Conservation (phyloP, 35 echinoderm and acorn worm genomes). For the Amphiura filiformis region DNA sequence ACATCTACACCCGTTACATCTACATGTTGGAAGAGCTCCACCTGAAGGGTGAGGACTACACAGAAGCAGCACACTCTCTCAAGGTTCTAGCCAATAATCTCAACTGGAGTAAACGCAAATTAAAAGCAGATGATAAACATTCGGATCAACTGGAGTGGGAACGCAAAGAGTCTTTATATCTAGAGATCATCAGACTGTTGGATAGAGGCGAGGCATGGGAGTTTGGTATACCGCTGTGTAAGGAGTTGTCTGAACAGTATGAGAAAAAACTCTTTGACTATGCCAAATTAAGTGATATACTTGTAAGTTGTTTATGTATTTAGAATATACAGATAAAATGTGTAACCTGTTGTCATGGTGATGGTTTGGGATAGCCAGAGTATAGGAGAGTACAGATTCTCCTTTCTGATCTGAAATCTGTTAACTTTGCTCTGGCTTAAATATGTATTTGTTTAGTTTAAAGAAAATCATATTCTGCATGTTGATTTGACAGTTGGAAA, state of each 20-base stretch:
- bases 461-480: no score
- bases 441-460: no score
- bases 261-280: constrained; percentile 92
- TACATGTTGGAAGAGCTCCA: constrained; percentile 84
- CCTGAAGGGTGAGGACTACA: constrained; percentile 61
- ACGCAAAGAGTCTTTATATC: constrained; percentile 75
- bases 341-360: no score
- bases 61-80: constrained; percentile 79
- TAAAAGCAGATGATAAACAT: constrained; percentile 38
- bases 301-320: constrained; percentile 55
- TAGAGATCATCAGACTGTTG: constrained; percentile 76
- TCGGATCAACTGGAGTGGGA: constrained; percentile 52
- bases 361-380: no score
- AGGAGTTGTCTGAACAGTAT: constrained; percentile 83
- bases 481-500: no score
- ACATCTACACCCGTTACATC: constrained; percentile 87
- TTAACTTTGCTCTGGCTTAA: no score
- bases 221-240: constrained; percentile 85
- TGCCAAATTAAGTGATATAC: constrained; percentile 65
- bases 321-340: no score
- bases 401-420: background rate
- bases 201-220: constrained; percentile 95
- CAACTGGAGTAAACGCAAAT: constrained; percentile 53
- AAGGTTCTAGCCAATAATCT: constrained; percentile 62
- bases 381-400: no score